Conservation (phyloP, 1,140 invertebrate genomes). For the Drosophila kepulauana region DNA sequence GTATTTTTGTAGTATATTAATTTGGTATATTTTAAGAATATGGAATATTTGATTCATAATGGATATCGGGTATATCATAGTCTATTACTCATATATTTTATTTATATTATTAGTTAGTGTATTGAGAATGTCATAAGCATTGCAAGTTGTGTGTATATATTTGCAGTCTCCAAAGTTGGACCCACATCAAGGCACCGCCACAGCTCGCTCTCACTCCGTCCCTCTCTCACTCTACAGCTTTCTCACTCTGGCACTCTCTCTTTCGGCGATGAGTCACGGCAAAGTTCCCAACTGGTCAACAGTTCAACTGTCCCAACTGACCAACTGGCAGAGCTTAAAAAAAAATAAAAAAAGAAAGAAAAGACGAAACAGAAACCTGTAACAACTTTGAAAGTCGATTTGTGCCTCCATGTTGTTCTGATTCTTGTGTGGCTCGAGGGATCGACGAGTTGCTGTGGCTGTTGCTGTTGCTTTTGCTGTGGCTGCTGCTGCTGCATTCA, state of each 20-base stretch:
- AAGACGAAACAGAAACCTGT: neutral
- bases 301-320: slow-evolving; percentile 28
- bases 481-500: slow-evolving; percentile 57
- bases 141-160: slow-evolving; percentile 16
- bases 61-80: too few relatives aligned
- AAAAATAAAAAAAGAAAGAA: neutral
- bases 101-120: neutral
- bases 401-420: slow-evolving; percentile 38
- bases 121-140: slow-evolving; percentile 19
- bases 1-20: too few relatives aligned
- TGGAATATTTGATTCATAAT: too few relatives aligned
- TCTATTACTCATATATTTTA: neutral
- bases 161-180: slow-evolving; percentile 37
- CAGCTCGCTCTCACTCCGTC: slow-evolving; percentile 11
- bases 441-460: slow-evolving; percentile 12
- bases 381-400: neutral
- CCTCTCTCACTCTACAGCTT: neutral
- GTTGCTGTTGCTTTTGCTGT: neutral
- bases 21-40: too few relatives aligned
- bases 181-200: slow-evolving; percentile 75
- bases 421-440: slow-evolving; percentile 56
- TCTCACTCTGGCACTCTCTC: slow-evolving; percentile 2
- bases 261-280: slow-evolving; percentile 11
- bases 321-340: slow-evolving; percentile 19
- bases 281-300: slow-evolving; percentile 37